A percentile compares a stretch with the other conserved stretches of the same genome.
These are phyloP conservation scores for Drosophila lacicola DNA, from an alignment of 2,888 invertebrate species.

Conservation along the genomic window DNA sequence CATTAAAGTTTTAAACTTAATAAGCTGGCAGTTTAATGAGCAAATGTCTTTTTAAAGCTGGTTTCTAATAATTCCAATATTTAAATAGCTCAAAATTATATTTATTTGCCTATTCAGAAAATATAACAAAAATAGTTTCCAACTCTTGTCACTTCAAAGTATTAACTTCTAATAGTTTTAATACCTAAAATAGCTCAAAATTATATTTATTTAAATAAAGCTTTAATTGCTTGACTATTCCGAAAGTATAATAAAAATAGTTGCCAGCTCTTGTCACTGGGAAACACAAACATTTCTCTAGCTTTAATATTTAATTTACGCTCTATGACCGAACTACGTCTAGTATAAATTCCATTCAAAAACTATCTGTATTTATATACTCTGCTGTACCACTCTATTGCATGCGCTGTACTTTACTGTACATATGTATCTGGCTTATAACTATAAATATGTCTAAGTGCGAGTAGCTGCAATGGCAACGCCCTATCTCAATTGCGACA, in stretches of 20 bases:
- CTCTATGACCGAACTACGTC: neutral
- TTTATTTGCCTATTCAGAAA: neutral
- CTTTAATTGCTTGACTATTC: neutral
- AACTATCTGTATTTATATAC: neutral
- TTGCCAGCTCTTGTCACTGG: constrained; percentile 19
- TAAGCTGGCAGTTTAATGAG: no score
- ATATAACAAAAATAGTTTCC: no score
- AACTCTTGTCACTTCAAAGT: no score
- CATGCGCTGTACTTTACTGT: constrained; percentile 8
- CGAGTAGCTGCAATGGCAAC: constrained; percentile 42
- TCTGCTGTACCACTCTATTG: constrained; percentile 4
- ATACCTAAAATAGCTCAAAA: no score
- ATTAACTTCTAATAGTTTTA: no score
- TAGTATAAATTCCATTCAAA: neutral
- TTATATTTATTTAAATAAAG: neutral
- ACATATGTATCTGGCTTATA: neutral
- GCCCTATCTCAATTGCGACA: constrained; percentile 32
- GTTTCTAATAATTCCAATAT: no score
- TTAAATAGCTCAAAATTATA: neutral
- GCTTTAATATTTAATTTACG: neutral
- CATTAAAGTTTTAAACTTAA: no score
- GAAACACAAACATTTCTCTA: neutral
- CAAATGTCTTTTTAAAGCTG: no score
- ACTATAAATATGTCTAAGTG: constrained; percentile 10
- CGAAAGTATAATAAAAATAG: no score